phyloP scores from a whole-genome alignment of 2,888 invertebrate species.

The Eristalis tenax region DNA sequence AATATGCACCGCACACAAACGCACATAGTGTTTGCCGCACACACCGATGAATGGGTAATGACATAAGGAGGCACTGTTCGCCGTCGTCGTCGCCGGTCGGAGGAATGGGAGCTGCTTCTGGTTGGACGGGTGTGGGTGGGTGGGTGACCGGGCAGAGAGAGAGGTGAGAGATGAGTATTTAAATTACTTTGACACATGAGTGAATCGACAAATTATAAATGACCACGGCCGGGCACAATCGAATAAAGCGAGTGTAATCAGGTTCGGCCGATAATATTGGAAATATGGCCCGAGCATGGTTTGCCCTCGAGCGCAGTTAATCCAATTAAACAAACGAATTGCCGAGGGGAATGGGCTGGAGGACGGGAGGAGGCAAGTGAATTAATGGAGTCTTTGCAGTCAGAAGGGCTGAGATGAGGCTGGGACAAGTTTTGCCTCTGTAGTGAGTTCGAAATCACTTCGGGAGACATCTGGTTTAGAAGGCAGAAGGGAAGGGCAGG shows the following conservation, averaged over 20 bases:
- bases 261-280: conserved; percentile 60
- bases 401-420: not conserved
- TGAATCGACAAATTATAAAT: conserved; percentile 73
- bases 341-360: not conserved
- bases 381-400: not conserved
- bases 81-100: too few relatives aligned
- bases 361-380: not conserved
- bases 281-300: conserved; percentile 52
- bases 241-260: conserved; percentile 66
- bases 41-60: conserved; percentile 10
- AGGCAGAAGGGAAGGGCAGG: too few relatives aligned
- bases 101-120: conserved; percentile 42
- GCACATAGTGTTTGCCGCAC: not conserved
- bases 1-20: conserved; percentile 40
- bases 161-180: conserved; percentile 64
- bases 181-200: conserved; percentile 74
- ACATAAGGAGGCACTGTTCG: conserved; percentile 35
- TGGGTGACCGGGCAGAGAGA: not conserved
- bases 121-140: not conserved
- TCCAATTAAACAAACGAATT: conserved; percentile 44
- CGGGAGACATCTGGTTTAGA: too few relatives aligned
- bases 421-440: not conserved
- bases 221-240: conserved; percentile 57
- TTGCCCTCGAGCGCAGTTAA: conserved; percentile 38
- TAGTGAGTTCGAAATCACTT: not conserved